Percentiles rank a stretch among this genome's conserved stretches.
phyloP scores from a whole-genome alignment of 2,888 invertebrate species.

The Ophioninae sp. region DNA sequence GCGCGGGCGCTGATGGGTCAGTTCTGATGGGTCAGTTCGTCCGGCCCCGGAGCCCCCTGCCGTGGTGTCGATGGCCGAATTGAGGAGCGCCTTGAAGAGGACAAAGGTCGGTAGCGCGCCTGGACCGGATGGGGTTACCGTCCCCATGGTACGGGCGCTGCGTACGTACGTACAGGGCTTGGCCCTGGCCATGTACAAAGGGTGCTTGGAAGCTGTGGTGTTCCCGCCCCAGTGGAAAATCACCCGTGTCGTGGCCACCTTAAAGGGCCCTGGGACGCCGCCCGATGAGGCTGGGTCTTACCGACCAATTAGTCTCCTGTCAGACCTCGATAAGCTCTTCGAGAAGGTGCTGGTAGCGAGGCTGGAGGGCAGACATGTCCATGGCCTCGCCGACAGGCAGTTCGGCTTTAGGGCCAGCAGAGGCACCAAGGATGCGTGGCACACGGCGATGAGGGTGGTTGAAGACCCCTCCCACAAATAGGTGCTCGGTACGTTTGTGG shows the following conservation, averaged over 20 bases:
- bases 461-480: no score
- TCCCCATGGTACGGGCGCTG: not conserved
- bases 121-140: not conserved
- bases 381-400: no score
- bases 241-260: constrained; percentile 11
- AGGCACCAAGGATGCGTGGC: no score
- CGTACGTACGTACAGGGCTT: not conserved
- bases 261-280: constrained; percentile 15
- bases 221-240: constrained; percentile 21
- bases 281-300: no score
- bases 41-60: not conserved
- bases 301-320: constrained; percentile 26
- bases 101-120: constrained; percentile 1
- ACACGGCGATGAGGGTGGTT: no score
- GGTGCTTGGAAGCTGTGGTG: constrained; percentile 31
- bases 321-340: constrained; percentile 21
- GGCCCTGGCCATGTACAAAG: constrained; percentile 78
- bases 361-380: constrained; percentile 1
- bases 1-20: constrained; percentile 7
- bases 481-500: no score
- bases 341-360: constrained; percentile 20
- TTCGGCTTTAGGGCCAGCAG: no score
- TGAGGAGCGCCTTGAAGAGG: not conserved
- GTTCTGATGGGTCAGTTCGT: no score
- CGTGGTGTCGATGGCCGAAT: not conserved